A percentile compares a stretch with the other conserved stretches of the same genome.
These are phyloP conservation scores for Iselma pallidipennis DNA, from an alignment of 2,888 invertebrate genomes.

Conservation along the genomic window DNA sequence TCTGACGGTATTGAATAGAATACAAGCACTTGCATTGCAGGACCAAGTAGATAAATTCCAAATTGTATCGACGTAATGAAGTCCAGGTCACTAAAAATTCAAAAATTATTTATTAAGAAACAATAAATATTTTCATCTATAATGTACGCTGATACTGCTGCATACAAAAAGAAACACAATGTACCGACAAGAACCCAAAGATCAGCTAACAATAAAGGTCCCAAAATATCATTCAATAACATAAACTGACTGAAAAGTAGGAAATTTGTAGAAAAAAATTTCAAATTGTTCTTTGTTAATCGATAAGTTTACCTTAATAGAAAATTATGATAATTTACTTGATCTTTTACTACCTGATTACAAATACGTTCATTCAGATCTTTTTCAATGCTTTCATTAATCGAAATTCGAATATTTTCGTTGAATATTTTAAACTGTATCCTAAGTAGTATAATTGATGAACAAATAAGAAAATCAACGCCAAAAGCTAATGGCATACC, in stretches of 20 bases:
- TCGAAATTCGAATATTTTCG: background rate
- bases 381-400: background rate
- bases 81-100: background rate
- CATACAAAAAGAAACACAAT: background rate
- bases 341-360: background rate
- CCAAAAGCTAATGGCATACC: background rate
- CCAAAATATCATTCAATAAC: background rate
- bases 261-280: background rate
- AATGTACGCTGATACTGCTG: background rate
- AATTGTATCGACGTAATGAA: background rate
- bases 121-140: too few species aligned
- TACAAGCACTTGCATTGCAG: background rate
- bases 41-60: background rate
- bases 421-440: background rate
- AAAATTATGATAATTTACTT: background rate
- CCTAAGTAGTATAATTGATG: background rate
- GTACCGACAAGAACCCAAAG: background rate
- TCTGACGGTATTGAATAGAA: background rate
- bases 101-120: too few species aligned
- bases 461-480: background rate
- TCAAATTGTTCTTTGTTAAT: too few species aligned
- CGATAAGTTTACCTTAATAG: background rate
- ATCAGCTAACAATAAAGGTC: background rate
- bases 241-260: background rate
- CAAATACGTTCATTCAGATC: background rate